phyloP scores from a whole-genome alignment of 2,113 vertebrate species.

The Spea multiplicata region DNA sequence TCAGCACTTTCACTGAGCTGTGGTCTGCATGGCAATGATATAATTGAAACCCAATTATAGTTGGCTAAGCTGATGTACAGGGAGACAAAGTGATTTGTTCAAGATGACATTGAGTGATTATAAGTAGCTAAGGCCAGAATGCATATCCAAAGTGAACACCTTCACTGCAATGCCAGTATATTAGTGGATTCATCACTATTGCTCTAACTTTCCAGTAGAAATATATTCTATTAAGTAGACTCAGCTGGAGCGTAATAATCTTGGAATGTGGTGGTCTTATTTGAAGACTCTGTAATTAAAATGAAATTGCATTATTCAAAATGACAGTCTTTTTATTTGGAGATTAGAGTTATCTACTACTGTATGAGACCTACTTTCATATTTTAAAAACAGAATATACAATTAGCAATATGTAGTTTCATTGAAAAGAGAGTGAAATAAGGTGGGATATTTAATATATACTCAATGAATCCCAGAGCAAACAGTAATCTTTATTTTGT shows the following conservation, averaged over 20 bases:
- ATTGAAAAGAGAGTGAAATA: too few relatives aligned
- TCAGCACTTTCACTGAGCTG: slow-evolving; percentile 45
- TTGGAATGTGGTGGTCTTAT: slow-evolving; percentile 7
- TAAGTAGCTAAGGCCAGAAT: slow-evolving; percentile 46
- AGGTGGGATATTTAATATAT: too few relatives aligned
- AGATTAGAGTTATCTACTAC: too few relatives aligned
- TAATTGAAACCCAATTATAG: slow-evolving; percentile 49
- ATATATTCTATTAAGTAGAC: not conserved
- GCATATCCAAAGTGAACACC: slow-evolving; percentile 45
- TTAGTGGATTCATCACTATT: not conserved
- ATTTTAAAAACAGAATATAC: too few relatives aligned
- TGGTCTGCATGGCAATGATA: slow-evolving; percentile 46
- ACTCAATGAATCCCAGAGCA: too few relatives aligned
- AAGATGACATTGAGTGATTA: slow-evolving; percentile 49
- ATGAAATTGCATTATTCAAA: not conserved
- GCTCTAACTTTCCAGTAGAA: slow-evolving; percentile 9
- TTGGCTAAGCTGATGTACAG: slow-evolving; percentile 47
- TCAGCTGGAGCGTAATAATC: slow-evolving; percentile 6
- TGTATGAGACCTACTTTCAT: too few relatives aligned
- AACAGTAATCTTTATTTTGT: too few relatives aligned
- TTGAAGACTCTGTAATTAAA: slow-evolving; percentile 8
- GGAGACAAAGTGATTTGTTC: slow-evolving; percentile 49
- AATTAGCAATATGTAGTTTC: too few relatives aligned
- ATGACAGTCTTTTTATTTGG: not conserved
- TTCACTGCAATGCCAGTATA: slow-evolving; percentile 19